These are phyloP conservation scores for Mobula birostris DNA, from an alignment of 2,113 vertebrate species.

Conservation along the genomic window DNA sequence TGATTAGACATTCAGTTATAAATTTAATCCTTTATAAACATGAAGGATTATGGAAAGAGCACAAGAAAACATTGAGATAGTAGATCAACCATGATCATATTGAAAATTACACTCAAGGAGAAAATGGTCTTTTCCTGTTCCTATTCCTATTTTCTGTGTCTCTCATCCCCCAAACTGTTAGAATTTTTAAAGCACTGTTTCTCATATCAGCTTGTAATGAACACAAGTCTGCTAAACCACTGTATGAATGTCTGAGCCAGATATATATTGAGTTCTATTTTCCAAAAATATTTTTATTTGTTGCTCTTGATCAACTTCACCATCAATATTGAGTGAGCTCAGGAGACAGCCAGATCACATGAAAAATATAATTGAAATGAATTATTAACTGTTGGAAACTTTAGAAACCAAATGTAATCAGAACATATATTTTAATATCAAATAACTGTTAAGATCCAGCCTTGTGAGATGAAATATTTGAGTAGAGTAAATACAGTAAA, in stretches of 20 bases:
- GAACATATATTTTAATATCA: neutral
- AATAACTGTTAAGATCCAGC: neutral
- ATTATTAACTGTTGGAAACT: neutral
- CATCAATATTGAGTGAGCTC: neutral
- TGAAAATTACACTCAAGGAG: too few relatives aligned
- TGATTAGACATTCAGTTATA: too few relatives aligned
- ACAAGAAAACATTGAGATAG: too few relatives aligned
- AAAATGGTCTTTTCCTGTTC: too few relatives aligned
- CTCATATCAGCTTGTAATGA: neutral
- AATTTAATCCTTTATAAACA: too few relatives aligned
- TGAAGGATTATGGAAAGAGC: too few relatives aligned
- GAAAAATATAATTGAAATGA: neutral
- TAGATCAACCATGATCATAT: too few relatives aligned
- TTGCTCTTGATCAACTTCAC: neutral
- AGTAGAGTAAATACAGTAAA: neutral
- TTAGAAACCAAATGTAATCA: neutral
- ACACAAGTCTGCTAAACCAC: neutral
- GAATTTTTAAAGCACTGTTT: neutral
- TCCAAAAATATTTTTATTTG: neutral
- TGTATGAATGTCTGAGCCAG: neutral
- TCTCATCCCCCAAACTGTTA: neutral
- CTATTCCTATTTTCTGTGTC: too few relatives aligned
- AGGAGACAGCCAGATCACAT: neutral
- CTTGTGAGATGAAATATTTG: neutral
- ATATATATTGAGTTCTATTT: neutral